Base-by-base conservation (phyloP, 2,888 invertebrate species). In the Cephus pygmeus region DNA sequence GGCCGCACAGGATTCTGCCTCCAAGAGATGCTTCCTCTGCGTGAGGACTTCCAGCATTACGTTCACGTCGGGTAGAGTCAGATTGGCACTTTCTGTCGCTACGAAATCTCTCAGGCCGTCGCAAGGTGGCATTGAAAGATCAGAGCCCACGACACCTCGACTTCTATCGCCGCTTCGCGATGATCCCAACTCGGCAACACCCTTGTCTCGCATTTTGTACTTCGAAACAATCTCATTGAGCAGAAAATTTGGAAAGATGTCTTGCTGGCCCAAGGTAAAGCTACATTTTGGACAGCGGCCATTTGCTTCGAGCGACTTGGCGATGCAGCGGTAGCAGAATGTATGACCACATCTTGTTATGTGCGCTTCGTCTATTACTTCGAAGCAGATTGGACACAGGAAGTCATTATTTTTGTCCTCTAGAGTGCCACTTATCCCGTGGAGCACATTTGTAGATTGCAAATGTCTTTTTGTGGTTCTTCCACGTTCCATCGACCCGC, bases 261-360 rank as follows among this genome's bases (percentile, higher is more conserved):
- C 97, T 82, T 93, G 93, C 0, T 94, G 94, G 1, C 94, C 94
- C 12, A 97, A 92, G 3, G 94, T 93, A 23, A 94, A 95, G 85
- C 95, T 96, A 90, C 98, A 98, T 90, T 97, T 96, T 1, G 98
- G 97, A 90, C 98, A 98, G 73, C 96, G 93, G 79, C 94, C 94
- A 80, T 92, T 93, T 3, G 93, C 92, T 86, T 95, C 95, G 69
- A 96, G 92, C 3, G 95, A 94, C 83, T 93, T 94, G 33, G 92
- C 92, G 75, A 98, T 96, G 91, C 98, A 98, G 31, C 94, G 93
- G 88, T 94, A 95, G 91, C 98, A 98, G 92, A 97, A 98, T 1
- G 97, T 97, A 90, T 98, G 98, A 0, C 98, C 98, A 92, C 98
- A 98, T 84, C 96, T 95, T 0, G 98, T 98, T 87, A 98, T 97